Evolutionary conservation across 2,113 vertebrate species (phyloP).

Genomic region (Monopterus albus): DNA sequence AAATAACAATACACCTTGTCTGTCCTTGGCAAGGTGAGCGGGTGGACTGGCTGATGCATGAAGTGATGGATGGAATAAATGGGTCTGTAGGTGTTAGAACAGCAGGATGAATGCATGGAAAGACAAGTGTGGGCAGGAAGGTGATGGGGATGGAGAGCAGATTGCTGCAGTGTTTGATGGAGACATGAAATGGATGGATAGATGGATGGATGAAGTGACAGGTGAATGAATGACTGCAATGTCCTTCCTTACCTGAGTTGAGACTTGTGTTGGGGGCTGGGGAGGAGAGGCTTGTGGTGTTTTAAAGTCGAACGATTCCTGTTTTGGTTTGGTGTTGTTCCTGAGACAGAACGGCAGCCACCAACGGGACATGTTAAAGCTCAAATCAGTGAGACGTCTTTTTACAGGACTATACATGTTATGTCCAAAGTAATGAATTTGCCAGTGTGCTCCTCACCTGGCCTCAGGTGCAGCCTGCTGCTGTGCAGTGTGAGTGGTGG

Average conservation of each 20-base stretch:
- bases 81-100: constrained; percentile 3
- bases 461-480: constrained; percentile 89
- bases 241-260: constrained; percentile 76
- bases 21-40: constrained; percentile 58
- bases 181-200: constrained; percentile 21
- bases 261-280: constrained; percentile 73
- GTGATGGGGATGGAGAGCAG: not conserved
- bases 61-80: constrained; percentile 30
- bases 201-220: constrained; percentile 7
- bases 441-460: constrained; percentile 83
- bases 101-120: constrained; percentile 22
- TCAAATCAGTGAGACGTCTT: not conserved
- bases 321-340: constrained; percentile 98
- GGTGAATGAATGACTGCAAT: not conserved
- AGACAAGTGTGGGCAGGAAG: constrained; percentile 26
- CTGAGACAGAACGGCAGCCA: constrained; percentile 75
- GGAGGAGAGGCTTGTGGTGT: constrained; percentile 83
- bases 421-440: not conserved
- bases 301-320: constrained; percentile 94
- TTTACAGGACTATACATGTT: not conserved
- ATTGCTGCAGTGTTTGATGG: constrained; percentile 21
- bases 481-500: constrained; percentile 95
- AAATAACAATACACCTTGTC: constrained; percentile 48
- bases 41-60: constrained; percentile 10
- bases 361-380: not conserved